Evolutionary conservation across 2,113 vertebrate species (phyloP), one percentile per base, ranked within the genome.

Genomic region (Cavia aperea): DNA sequence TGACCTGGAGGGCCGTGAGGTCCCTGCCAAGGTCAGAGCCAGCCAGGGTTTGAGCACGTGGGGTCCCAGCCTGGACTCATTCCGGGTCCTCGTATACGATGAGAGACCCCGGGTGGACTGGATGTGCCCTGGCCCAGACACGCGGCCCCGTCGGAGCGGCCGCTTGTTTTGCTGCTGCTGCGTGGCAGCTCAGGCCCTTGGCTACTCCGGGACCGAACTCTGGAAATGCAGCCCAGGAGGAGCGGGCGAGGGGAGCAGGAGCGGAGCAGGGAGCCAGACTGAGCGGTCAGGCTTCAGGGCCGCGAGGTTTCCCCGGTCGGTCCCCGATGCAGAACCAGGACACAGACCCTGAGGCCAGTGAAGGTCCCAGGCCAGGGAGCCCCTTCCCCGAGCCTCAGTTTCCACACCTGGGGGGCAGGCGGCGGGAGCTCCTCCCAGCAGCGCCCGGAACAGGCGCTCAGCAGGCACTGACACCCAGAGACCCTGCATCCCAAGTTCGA

Each of bases 181-280:
- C 6, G 49, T 10, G 1, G 0, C 81, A 90, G 86, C 31, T 63
- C 7, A 0, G 3, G 72, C 86, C 86, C 49, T 66, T 54, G 88
- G 86, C 92, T 86, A 51, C 77, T 81, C 95, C 29, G 49, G 84
- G 62, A 65, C 0, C 94, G 96, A 94, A 89, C 96, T 93, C 60
- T n/a, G 15, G 51, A 92, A 81, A 77, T 1, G 2, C 9, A 1
- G 84, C 93, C 87, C 14, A 60, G 81, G 56, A 62, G 66, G 51
- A 78, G 91, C 5, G n/a, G 12, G 82, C 2, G 39, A 82, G 24
- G 56, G 0, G 54, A 62, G 75, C 0, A 4, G 54, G 2, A 78
- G 90, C 24, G 1, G 24, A 18, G 66, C 58, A 43, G 85, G 81
- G 92, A 77, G 8, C 39, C 39, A 26, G 10, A 8, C 10, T 12